A percentile compares a stretch with the other conserved stretches of the same genome.
These are phyloP conservation scores for Enoplolaimus lenunculus DNA, from an alignment of 2,888 invertebrate species.

Conservation along the genomic window DNA sequence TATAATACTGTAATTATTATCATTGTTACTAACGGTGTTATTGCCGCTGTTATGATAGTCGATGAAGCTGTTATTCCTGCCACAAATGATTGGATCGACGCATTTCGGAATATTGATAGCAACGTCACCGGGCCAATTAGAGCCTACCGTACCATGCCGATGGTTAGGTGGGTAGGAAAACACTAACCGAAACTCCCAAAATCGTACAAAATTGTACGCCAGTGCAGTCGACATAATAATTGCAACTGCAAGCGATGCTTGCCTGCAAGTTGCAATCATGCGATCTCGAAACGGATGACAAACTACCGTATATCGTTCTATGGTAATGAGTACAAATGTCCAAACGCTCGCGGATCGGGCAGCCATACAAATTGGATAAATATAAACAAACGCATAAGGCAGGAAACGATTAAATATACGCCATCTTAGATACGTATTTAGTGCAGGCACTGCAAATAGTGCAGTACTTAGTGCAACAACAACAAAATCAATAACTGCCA, in stretches of 20 bases:
- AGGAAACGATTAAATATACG: too few relatives aligned
- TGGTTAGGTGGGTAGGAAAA: not conserved
- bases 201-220: slow-evolving; percentile 17
- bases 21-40: too few relatives aligned
- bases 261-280: not conserved
- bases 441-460: not conserved
- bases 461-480: too few relatives aligned
- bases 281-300: slow-evolving; percentile 11
- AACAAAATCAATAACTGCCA: not conserved
- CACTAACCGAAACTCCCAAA: slow-evolving; percentile 20
- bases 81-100: too few relatives aligned
- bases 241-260: not conserved
- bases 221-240: not conserved
- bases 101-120: too few relatives aligned
- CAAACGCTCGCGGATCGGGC: slow-evolving; percentile 16
- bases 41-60: too few relatives aligned
- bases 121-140: too few relatives aligned
- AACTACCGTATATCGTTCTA: slow-evolving; percentile 19
- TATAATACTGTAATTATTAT: too few relatives aligned
- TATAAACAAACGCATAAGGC: slow-evolving; percentile 9
- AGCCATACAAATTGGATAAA: slow-evolving; percentile 19
- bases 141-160: too few relatives aligned
- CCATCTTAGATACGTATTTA: not conserved
- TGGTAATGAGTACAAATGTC: slow-evolving; percentile 19
- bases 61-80: too few relatives aligned